These are phyloP conservation scores for Australoheros facetus DNA, from an alignment of 2,797 vertebrate genomes.

Conservation along the genomic window DNA sequence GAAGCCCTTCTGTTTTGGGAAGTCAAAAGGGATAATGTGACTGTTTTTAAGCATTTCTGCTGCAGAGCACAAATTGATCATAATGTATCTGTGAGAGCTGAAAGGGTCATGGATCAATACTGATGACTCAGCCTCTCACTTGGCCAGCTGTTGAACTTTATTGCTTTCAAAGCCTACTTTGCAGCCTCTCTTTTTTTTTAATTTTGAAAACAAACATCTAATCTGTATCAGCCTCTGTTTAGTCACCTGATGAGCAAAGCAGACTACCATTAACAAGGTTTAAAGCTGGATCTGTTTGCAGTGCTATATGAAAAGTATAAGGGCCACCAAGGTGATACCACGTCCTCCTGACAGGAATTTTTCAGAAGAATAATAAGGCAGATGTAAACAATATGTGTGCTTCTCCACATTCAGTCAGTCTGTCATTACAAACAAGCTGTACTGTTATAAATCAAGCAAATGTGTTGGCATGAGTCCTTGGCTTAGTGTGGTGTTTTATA, in stretches of 20 bases:
- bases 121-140: slow-evolving; percentile 47
- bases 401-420: neutral
- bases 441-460: neutral
- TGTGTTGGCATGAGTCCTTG: neutral
- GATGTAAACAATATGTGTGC: neutral
- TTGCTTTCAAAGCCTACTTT: slow-evolving; percentile 37
- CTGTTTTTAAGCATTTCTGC: slow-evolving; percentile 25
- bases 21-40: slow-evolving; percentile 6
- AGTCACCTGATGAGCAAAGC: slow-evolving; percentile 9
- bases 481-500: neutral
- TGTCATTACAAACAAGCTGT: neutral
- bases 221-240: slow-evolving; percentile 9
- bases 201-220: slow-evolving; percentile 24
- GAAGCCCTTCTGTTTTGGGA: slow-evolving; percentile 10
- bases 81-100: slow-evolving; percentile 24
- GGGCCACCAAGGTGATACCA: neutral
- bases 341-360: neutral
- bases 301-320: neutral
- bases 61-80: slow-evolving; percentile 22
- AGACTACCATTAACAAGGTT: neutral
- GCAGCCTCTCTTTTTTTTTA: slow-evolving; percentile 9
- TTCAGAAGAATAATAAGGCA: neutral
- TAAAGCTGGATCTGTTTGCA: neutral
- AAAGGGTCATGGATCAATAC: slow-evolving; percentile 45
- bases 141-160: slow-evolving; percentile 29